Evolutionary conservation across 2,113 vertebrate species (phyloP).

Genomic region (Melozone crissalis): DNA sequence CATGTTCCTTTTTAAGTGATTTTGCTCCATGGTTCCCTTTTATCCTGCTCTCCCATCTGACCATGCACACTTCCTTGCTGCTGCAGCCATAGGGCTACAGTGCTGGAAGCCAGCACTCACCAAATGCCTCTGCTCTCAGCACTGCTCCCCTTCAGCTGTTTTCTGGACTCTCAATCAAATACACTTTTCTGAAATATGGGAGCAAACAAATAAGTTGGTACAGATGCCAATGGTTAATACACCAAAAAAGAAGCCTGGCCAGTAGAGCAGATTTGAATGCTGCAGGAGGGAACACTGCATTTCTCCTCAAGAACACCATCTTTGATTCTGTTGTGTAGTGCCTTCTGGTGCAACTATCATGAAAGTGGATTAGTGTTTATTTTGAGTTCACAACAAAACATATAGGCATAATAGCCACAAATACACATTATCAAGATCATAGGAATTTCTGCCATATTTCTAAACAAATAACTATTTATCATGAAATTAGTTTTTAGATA

Average conservation of each 20-base stretch:
- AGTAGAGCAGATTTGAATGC: not conserved
- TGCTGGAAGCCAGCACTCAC: not conserved
- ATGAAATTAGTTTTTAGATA: not conserved
- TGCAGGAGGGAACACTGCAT: not conserved
- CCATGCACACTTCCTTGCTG: rapidly evolving
- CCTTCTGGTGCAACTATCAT: not conserved
- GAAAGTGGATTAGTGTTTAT: not conserved
- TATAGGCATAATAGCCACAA: not conserved
- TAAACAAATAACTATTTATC: not conserved
- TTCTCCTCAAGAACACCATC: not conserved
- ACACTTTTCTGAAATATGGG: not conserved
- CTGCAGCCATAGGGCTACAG: not conserved
- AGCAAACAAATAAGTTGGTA: not conserved
- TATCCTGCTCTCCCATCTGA: not conserved
- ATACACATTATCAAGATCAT: not conserved
- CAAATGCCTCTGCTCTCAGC: not conserved
- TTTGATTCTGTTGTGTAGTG: not conserved
- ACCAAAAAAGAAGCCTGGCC: not conserved
- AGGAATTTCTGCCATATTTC: not conserved
- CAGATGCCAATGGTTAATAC: not conserved
- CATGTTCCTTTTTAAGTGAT: not conserved
- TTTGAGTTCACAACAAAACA: not conserved
- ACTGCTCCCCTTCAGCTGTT: not conserved
- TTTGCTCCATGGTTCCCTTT: not conserved
- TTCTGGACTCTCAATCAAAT: rapidly evolving